Base-by-base conservation (phyloP, 2,888 invertebrate genomes). In the Micoletzkya japonica region DNA sequence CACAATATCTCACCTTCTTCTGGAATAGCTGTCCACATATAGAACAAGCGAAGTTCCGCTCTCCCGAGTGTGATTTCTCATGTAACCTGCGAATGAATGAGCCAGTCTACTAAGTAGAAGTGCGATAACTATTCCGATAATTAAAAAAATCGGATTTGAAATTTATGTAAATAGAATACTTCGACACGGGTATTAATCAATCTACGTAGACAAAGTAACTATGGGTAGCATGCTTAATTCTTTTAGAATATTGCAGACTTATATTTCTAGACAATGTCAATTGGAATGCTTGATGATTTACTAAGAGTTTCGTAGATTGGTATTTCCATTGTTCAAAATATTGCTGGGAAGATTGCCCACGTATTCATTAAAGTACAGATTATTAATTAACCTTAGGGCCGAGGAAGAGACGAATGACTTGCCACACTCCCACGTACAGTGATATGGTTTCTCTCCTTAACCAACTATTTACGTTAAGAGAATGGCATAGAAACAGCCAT, bases 341-440 rank as follows among this genome's bases (percentile, higher is more conserved):
- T n/a, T n/a, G n/a, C 10, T 50, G 4, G n/a, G 24, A 20, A 50
- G 17, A 20, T 20, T 17, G 20, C 50, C 20, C 50, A 10, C 3
- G 3, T 50, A 17, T 4, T 32, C 32, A 30, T 10, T 54, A 24
- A 24, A 54, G 17, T 28, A 54, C 28, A 54, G 2, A 54, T 28
- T 10, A 54, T 28, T 54, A 54, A 4, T 34, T 4, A 36, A 56
- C 56, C 36, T 17, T 14, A 49, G 34, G 0, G 79, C 80, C 2
- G 81, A 81, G 0, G 80, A 67, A 2, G 81, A 81, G 14, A 72
- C 57, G 60, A 81, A 81, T 3, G 71, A 49, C 61, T 74, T 77
- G n/a, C 81, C 81, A 59, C 81, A 81, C 0, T 80, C 80, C 81
- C 81, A 81, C 28, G 75, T 74, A 69, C 81, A 81, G 4, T 56